Base-by-base conservation (phyloP, 2,113 vertebrate species). In the Vimba vimba region DNA sequence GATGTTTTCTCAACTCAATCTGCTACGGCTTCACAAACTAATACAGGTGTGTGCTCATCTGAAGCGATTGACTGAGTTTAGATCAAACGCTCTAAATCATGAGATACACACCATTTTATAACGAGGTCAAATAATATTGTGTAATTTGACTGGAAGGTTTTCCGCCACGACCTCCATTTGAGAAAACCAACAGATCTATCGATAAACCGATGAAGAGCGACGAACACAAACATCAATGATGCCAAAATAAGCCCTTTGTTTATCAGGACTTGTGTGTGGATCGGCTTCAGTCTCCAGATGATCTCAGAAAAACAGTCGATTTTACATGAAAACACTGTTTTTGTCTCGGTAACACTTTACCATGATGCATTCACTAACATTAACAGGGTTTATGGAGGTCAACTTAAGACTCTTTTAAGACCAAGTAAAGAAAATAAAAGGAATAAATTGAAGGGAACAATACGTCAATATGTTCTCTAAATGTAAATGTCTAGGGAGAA, bases 1-100 rank as follows among this genome's bases (percentile, higher is more conserved):
- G 79, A 75, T 73, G 76, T 73, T 25, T 27, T 52, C 84, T 87
- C 13, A 77, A 47, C 36, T 25, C 66, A 39, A 74, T 60, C 69
- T 66, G 60, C 19, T 69, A 10, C 2, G 66, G 8, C 33, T 39
- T 11, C 36, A 39, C 66, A 36, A 4, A 68, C 23, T 4, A 39
- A 55, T 21, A 43, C 7, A 2, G 0, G 43, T 43, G 43, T 43
- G 45, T 47, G 2, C 19, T 6, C 0, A 6, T 21, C 17, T 55
- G 2, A 19, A 19, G 6, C 6, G 15, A 33, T 9, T 9, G 64
- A 33, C 13, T 2, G 30, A 8, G 4, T 68, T 68, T 33, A 68
- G 27, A 66, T 66, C 2, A 30, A 6, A 33, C 2, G 23, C 0
- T 8, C 55, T 8, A 57, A 7, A 57, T 7, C 55, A n/a, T 11